Percentiles rank a stretch among this genome's conserved stretches.
These are phyloP conservation scores for Triplophysa yarkandensis DNA, from an alignment of 2,797 vertebrate genomes.

Conservation along the genomic window DNA sequence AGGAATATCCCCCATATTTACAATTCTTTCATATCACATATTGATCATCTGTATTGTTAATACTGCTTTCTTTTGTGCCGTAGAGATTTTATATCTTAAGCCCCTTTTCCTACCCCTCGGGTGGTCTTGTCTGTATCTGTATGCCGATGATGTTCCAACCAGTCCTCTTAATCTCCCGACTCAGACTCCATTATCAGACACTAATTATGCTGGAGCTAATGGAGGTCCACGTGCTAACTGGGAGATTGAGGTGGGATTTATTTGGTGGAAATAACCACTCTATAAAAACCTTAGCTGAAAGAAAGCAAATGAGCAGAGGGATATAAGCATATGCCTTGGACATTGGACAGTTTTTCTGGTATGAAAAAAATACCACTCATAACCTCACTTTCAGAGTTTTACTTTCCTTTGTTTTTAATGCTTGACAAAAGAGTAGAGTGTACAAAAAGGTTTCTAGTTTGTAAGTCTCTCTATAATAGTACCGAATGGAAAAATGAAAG, in stretches of 20 bases:
- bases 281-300: constrained; percentile 31
- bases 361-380: constrained; percentile 15
- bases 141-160: constrained; percentile 57
- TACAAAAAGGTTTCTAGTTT: no score
- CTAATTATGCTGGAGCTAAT: constrained; percentile 70
- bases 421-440: neutral
- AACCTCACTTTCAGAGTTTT: neutral
- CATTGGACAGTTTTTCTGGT: neutral
- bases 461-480: no score
- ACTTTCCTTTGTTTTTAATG: constrained; percentile 4
- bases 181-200: constrained; percentile 68
- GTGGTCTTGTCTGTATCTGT: constrained; percentile 53
- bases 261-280: constrained; percentile 46
- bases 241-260: constrained; percentile 60
- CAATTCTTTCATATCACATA: neutral
- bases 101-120: neutral
- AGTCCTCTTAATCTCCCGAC: constrained; percentile 66
- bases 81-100: neutral
- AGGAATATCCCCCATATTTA: neutral
- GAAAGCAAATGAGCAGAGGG: neutral
- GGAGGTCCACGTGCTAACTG: constrained; percentile 63
- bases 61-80: constrained; percentile 13
- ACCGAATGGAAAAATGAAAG: no score
- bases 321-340: constrained; percentile 17
- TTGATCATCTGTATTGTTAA: neutral